Evolutionary conservation across 1,140 invertebrate species (phyloP).

Genomic region (Aphaenogaster rudis): DNA sequence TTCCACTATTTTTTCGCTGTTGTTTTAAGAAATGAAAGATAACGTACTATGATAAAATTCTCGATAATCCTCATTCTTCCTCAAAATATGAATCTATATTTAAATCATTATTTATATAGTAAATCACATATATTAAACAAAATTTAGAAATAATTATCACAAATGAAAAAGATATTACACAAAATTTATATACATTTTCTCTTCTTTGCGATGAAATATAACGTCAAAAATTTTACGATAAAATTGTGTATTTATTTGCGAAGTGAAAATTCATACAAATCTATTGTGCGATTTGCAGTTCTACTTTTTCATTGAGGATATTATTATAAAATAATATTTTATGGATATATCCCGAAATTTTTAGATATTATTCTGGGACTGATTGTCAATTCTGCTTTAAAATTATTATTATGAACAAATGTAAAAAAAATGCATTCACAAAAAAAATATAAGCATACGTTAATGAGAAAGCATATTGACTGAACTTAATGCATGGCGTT

Average conservation of each 20-base stretch:
- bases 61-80: background rate
- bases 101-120: background rate
- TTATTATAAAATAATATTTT: background rate
- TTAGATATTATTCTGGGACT: background rate
- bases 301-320: background rate
- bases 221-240: background rate
- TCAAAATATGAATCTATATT: slow-evolving; percentile 2
- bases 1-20: background rate
- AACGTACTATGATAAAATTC: background rate
- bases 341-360: background rate
- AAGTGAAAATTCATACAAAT: background rate
- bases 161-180: background rate
- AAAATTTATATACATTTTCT: background rate
- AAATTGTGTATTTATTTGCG: background rate
- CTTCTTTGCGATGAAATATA: background rate
- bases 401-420: slow-evolving; percentile 5
- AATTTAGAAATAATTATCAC: background rate
- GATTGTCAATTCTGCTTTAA: background rate
- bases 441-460: slow-evolving; percentile 49
- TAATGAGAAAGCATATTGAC: slow-evolving; percentile 57
- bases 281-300: background rate
- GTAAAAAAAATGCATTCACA: background rate
- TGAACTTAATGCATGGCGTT: slow-evolving; percentile 33
- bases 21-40: background rate
- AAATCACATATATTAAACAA: background rate